phyloP scores from a whole-genome alignment of 1,140 invertebrate species.

The Neoseiulus cucumeris region DNA sequence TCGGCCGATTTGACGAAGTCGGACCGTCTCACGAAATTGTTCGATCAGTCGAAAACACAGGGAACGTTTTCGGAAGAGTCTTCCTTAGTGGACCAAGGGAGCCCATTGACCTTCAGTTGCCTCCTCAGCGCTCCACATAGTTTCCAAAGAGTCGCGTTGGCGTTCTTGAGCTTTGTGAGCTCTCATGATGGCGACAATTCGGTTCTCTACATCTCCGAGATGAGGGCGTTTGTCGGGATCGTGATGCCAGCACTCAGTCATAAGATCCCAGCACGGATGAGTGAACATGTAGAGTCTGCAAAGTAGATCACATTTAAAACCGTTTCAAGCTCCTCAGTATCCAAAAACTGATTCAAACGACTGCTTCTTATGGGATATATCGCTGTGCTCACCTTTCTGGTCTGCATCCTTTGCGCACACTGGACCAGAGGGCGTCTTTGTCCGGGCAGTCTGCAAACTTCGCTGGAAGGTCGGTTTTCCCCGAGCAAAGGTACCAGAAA shows the following conservation, averaged over 20 bases:
- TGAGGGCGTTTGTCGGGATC: constrained; percentile 51
- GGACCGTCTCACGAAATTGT: too few relatives aligned
- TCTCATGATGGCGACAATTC: constrained; percentile 34
- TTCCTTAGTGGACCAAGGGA: too few relatives aligned
- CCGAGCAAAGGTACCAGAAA: constrained; percentile 76
- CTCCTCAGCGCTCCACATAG: constrained; percentile 1
- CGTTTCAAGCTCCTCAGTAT: background rate
- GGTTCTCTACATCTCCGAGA: constrained; percentile 49
- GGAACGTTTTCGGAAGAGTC: too few relatives aligned
- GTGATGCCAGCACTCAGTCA: constrained; percentile 62
- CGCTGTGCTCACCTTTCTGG: constrained; percentile 6
- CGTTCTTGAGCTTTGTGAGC: background rate
- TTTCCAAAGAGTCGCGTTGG: background rate
- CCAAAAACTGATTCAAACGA: too few relatives aligned
- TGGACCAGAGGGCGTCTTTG: constrained; percentile 68
- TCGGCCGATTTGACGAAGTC: too few relatives aligned
- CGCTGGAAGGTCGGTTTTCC: constrained; percentile 51
- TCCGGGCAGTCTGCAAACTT: constrained; percentile 66
- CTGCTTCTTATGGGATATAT: too few relatives aligned
- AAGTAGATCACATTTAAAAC: background rate
- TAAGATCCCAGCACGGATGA: constrained; percentile 58
- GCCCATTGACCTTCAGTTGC: background rate
- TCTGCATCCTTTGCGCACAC: constrained; percentile 51
- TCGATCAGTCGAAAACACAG: too few relatives aligned
- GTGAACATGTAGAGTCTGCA: constrained; percentile 36